These are phyloP conservation scores for Ridgeia piscesae DNA, from an alignment of 1,140 invertebrate species.

Conservation along the genomic window DNA sequence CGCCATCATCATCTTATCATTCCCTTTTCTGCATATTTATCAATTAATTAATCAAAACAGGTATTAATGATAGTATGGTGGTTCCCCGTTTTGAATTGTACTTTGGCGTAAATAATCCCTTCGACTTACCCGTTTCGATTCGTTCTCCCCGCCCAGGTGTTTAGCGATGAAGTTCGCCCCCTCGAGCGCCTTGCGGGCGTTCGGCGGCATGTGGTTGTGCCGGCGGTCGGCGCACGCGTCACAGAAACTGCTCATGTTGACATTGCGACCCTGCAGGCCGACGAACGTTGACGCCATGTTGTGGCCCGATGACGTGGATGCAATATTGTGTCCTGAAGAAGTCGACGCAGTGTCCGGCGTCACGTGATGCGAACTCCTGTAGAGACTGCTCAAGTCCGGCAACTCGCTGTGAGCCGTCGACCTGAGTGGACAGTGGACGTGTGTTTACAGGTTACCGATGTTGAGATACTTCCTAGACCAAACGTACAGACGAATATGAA, in stretches of 20 bases:
- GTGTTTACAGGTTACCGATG: too few species aligned
- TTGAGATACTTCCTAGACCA: too few species aligned
- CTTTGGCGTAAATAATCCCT: too few species aligned
- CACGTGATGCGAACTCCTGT: conserved; percentile 23
- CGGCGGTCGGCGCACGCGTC: neutral
- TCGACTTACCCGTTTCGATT: conserved; percentile 9
- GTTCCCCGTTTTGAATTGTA: too few species aligned
- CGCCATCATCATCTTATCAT: too few species aligned
- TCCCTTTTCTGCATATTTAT: too few species aligned
- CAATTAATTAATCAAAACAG: too few species aligned
- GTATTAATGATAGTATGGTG: too few species aligned
- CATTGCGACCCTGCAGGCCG: neutral
- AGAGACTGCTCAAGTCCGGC: conserved; percentile 22
- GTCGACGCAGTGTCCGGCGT: neutral
- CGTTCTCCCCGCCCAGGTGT: conserved; percentile 13
- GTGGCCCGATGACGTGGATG: neutral
- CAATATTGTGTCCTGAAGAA: neutral
- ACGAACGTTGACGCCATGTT: neutral
- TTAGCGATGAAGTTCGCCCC: conserved; percentile 22
- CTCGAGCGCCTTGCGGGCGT: conserved; percentile 18
- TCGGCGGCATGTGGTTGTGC: neutral
- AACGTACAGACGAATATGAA: too few species aligned
- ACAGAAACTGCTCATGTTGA: conserved; percentile 16
- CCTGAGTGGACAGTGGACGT: neutral
- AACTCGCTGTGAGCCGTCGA: conserved; percentile 27